Evolutionary conservation across 1,140 invertebrate genomes (phyloP), one percentile per base, ranked within the genome.

Genomic region (Paralvinella palmiformis): DNA sequence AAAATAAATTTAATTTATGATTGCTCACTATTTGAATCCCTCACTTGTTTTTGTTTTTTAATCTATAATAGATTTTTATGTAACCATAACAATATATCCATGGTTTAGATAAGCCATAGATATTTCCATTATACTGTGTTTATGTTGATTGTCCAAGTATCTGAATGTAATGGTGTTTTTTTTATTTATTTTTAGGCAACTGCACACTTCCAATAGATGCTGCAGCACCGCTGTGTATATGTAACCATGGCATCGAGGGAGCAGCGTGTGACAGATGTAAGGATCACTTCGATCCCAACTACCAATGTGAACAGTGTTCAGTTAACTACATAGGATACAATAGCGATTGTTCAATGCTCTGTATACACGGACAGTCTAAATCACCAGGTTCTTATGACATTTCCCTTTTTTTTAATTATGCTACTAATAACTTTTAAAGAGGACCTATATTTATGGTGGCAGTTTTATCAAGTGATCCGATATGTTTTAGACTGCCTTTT

Each of bases 201-300:
- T 75, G 73, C 64, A 45, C 66, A 0, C 37, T 75, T 3, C 45
- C 67, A 22, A 15, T 53, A 22, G 68, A 65, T 22, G 64, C 65
- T 17, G 27, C 52, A 22, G 68, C 70, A 5, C 73, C 73, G 32
- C 45, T 48, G 0, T 75, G 73, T 65, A 50, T 63, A 2, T 75
- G 73, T 70, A 57, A 71, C 52, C 73, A 75, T 69, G 73, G 73
- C 35, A 72, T 75, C 68, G 67, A 55, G 52, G 69, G 70, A 0
- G 37, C 60, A 2, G 68, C 68, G 10, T 75, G 73, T 65, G 67
- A 68, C 45, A 44, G 22, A 5, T 75, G 73, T 63, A 59, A 67
- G 36, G 33, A 65, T 15, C 66, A 69, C 52, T 75, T 71, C 68
- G 55, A 57, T 32, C 62, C 67, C 7, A 68, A 69, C 2, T 32